These are phyloP conservation scores for Melolontha melolontha DNA, from an alignment of 2,888 invertebrate genomes.

Conservation along the genomic window DNA sequence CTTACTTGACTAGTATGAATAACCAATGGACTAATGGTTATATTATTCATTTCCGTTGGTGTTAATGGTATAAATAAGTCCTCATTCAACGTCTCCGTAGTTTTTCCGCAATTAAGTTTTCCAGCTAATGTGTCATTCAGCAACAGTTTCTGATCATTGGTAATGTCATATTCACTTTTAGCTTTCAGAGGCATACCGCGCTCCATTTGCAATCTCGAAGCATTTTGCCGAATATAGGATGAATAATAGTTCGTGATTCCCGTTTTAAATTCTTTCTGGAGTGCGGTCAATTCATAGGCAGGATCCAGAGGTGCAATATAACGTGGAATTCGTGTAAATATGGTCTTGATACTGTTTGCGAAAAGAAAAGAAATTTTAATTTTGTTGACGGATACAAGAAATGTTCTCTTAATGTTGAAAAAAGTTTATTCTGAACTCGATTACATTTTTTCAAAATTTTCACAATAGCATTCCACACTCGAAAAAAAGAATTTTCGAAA, in stretches of 20 bases:
- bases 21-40: conserved; percentile 14
- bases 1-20: conserved; percentile 20
- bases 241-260: conserved; percentile 48
- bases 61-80: conserved; percentile 12
- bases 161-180: no score
- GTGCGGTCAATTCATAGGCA: conserved; percentile 50
- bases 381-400: no score
- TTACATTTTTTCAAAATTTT: no score
- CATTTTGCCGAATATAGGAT: conserved; percentile 45
- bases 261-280: conserved; percentile 49
- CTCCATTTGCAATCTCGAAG: background rate
- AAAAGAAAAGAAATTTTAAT: no score
- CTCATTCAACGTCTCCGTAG: no score
- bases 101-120: background rate
- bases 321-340: conserved; percentile 57
- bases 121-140: background rate
- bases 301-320: conserved; percentile 48
- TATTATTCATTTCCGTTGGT: conserved; percentile 19
- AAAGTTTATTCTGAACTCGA: no score
- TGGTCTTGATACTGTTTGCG: conserved; percentile 56
- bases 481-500: no score
- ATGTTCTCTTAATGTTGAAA: no score
- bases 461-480: no score
- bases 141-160: background rate
- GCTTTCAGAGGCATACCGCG: no score